A percentile compares a stretch with the other conserved stretches of the same genome.
Conservation (phyloP, 2,888 invertebrate species). For the Calliphora vomitoria region DNA sequence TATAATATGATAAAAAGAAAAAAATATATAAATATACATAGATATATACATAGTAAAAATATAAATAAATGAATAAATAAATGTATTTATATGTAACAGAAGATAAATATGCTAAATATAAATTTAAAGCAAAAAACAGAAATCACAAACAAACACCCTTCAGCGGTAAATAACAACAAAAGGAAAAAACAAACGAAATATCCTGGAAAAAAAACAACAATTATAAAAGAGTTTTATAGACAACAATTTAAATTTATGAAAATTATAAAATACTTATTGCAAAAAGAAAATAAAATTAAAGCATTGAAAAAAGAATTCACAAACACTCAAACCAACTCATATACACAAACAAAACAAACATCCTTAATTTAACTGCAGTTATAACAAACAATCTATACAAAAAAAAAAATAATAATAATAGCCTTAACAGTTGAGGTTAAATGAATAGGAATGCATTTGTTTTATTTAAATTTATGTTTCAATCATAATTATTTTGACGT, state of each 20-base stretch:
- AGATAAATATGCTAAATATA: constrained; percentile 62
- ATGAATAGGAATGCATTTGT: not conserved
- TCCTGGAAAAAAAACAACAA: constrained; percentile 15
- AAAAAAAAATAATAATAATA: not conserved
- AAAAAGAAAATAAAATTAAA: constrained; percentile 28
- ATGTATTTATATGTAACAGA: constrained; percentile 62
- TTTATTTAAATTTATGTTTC: too few species aligned
- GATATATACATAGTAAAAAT: not conserved
- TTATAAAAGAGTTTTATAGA: not conserved
- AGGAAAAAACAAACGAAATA: constrained; percentile 18
- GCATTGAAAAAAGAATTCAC: constrained; percentile 16
- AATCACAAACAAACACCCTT: constrained; percentile 40
- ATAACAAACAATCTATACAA: constrained; percentile 23
- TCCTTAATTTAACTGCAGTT: constrained; percentile 46
- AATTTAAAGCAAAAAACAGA: constrained; percentile 29
- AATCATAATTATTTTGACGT: too few species aligned
- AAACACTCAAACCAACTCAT: not conserved
- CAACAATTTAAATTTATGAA: constrained; percentile 20
- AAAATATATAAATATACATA: too few species aligned
- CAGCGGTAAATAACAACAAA: constrained; percentile 34
- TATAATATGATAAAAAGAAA: constrained; percentile 61
- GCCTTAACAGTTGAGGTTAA: constrained; percentile 4
- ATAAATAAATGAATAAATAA: constrained; percentile 5
- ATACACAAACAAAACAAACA: constrained; percentile 31
- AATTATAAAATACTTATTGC: constrained; percentile 33